These are phyloP conservation scores for Eutolmus rufibarbis DNA, from an alignment of 2,888 invertebrate genomes.

Conservation along the genomic window DNA sequence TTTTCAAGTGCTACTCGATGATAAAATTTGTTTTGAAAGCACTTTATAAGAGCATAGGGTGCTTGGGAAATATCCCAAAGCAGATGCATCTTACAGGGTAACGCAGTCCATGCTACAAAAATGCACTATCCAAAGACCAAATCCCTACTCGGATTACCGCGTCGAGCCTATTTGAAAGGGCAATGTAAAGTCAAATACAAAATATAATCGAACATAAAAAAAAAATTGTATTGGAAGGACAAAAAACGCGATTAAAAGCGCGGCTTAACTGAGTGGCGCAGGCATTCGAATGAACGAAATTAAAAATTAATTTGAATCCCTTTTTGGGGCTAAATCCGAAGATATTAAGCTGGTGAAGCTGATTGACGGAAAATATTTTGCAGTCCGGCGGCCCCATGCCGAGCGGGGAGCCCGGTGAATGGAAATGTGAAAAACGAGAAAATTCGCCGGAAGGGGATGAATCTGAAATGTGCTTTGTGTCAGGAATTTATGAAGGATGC, in stretches of 20 bases:
- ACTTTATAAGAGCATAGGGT: not conserved
- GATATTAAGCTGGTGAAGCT: slow-evolving; percentile 25
- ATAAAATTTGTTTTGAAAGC: not conserved
- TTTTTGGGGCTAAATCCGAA: slow-evolving; percentile 18
- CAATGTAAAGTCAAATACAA: not conserved
- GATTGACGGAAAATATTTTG: slow-evolving; percentile 25
- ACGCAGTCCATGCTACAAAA: not conserved
- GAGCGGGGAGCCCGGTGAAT: not conserved
- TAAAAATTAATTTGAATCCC: slow-evolving; percentile 35
- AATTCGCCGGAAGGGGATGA: slow-evolving; percentile 10
- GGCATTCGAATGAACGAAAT: not conserved
- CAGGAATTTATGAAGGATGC: slow-evolving; percentile 42
- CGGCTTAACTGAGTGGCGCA: slow-evolving; percentile 1
- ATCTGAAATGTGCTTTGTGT: slow-evolving; percentile 34
- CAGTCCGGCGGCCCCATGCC: not conserved
- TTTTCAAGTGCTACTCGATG: not conserved
- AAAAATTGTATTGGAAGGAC: not conserved
- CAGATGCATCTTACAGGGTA: not conserved
- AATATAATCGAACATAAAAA: not conserved
- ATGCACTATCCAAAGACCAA: not conserved
- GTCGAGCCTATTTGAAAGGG: not conserved
- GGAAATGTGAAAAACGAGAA: not conserved
- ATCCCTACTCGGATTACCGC: not conserved
- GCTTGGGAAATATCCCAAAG: not conserved
- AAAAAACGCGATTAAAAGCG: slow-evolving; percentile 23